Evolutionary conservation across 2,113 vertebrate genomes (phyloP).

Genomic region (Ovibos moschatus): DNA sequence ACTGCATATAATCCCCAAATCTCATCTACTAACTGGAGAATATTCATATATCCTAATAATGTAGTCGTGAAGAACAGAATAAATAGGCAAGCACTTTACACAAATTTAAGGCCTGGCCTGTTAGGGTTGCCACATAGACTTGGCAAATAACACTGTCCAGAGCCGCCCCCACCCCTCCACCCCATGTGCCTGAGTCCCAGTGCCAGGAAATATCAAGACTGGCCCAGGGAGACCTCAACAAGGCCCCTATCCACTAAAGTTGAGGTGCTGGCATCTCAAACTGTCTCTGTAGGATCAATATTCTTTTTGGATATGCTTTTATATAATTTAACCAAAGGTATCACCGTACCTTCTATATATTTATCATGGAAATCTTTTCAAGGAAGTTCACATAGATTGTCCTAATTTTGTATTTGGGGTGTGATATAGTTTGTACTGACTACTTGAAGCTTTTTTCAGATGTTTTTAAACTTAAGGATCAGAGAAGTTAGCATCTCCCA

Average conservation of each 20-base stretch:
- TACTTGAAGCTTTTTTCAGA: not conserved
- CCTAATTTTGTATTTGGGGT: not conserved
- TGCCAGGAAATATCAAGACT: not conserved
- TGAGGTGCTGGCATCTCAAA: not conserved
- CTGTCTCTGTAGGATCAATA: not conserved
- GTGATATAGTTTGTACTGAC: not conserved
- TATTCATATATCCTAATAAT: not conserved
- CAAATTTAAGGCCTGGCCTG: not conserved
- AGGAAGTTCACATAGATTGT: not conserved
- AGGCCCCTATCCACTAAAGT: not conserved
- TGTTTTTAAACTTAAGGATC: not conserved
- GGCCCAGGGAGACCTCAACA: not conserved
- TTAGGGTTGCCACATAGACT: not conserved
- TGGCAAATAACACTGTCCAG: not conserved
- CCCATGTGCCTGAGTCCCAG: not conserved
- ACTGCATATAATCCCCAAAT: not conserved
- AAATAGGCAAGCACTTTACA: not conserved
- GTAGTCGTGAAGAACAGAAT: not conserved
- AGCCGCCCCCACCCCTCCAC: fast-evolving
- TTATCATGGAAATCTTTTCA: not conserved
- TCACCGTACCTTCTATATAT: not conserved
- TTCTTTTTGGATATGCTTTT: not conserved
- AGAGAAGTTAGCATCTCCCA: not conserved
- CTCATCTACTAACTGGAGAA: not conserved
- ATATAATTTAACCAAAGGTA: not conserved